Evolutionary conservation across 2,113 vertebrate genomes (phyloP).

Genomic region (Dasypus novemcinctus): DNA sequence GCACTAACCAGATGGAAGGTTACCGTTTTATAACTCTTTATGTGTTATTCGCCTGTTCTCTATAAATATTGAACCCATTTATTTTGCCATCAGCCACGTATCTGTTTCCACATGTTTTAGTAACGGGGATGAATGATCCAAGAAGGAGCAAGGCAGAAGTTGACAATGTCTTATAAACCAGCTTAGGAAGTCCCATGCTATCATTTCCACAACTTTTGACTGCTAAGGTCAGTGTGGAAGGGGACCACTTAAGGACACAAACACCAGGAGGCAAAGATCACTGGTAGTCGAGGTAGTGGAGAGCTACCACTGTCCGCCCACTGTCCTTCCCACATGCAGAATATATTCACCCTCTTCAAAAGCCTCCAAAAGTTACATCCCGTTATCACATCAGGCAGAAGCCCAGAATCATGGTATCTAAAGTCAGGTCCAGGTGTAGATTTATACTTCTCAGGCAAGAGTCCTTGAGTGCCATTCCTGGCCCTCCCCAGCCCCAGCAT

Average conservation of each 20-base stretch:
- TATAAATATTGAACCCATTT: neutral
- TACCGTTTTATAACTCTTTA: neutral
- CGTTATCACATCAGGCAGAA: neutral
- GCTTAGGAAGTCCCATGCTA: neutral
- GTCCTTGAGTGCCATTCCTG: neutral
- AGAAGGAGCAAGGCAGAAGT: neutral
- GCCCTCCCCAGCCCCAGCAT: neutral
- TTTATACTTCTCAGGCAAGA: neutral
- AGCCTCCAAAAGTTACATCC: neutral
- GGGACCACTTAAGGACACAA: neutral
- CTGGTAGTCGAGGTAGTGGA: neutral
- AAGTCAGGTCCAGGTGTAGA: neutral
- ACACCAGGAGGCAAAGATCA: neutral
- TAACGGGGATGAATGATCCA: neutral
- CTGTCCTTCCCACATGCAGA: neutral
- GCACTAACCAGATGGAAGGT: neutral
- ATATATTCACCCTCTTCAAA: neutral
- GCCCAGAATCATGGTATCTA: neutral
- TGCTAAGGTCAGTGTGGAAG: neutral
- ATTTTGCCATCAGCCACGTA: neutral
- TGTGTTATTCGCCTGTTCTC: neutral
- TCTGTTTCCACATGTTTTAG: neutral
- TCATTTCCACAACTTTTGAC: neutral
- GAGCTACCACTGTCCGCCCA: neutral
- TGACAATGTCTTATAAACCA: neutral